Evolutionary conservation across 2,113 vertebrate species (phyloP).

Genomic region (Thamnophis sirtalis): DNA sequence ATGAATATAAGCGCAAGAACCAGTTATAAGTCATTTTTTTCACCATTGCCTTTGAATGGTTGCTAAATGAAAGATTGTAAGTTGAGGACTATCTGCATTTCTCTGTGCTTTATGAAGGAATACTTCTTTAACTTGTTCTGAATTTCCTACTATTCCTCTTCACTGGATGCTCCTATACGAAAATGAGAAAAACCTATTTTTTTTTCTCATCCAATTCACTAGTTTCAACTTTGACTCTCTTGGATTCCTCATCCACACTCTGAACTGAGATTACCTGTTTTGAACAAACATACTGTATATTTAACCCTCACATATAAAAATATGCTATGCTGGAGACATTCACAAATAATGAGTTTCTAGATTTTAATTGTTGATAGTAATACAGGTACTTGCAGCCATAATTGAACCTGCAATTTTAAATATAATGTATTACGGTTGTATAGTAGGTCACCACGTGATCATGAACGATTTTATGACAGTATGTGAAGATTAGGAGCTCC

Average conservation of each 20-base stretch:
- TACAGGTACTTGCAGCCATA: neutral
- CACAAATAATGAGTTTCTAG: neutral
- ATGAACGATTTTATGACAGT: neutral
- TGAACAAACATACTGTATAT: neutral
- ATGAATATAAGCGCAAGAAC: neutral
- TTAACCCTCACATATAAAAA: neutral
- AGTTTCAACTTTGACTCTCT: neutral
- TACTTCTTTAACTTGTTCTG: neutral
- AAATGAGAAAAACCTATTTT: neutral
- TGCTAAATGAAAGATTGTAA: neutral
- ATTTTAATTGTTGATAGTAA: neutral
- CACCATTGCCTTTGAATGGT: neutral
- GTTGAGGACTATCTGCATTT: neutral
- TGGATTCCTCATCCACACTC: neutral
- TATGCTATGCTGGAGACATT: neutral
- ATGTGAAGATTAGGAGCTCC: neutral
- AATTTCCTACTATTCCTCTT: neutral
- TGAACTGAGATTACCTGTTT: neutral
- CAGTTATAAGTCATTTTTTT: neutral
- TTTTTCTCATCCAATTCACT: neutral
- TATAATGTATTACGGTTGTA: neutral
- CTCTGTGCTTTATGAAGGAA: neutral
- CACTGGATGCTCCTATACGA: neutral
- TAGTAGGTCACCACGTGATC: neutral
- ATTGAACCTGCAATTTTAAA: neutral